Conservation (phyloP, 2,113 vertebrate genomes). For the Microcebus jonahi region DNA sequence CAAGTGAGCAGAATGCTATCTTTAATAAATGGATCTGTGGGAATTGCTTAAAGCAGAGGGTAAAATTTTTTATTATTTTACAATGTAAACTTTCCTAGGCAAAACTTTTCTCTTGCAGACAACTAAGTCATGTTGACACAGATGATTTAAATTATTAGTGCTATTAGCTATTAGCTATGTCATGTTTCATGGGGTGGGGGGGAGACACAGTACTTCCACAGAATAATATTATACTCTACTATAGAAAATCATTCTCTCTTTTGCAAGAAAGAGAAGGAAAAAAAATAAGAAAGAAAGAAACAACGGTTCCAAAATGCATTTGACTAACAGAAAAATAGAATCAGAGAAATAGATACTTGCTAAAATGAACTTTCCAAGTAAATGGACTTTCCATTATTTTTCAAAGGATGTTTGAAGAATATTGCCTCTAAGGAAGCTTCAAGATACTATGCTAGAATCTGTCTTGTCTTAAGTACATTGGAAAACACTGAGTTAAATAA, state of each 20-base stretch:
- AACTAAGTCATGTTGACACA: not conserved
- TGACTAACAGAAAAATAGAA: not conserved
- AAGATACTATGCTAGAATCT: not conserved
- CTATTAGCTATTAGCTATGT: not conserved
- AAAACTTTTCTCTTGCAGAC: not conserved
- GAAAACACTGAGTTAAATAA: constrained; percentile 10
- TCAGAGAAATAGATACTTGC: not conserved
- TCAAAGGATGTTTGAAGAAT: constrained; percentile 42
- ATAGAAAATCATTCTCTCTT: not conserved
- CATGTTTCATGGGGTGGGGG: not conserved
- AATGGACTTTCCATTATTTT: not conserved
- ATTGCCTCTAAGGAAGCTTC: not conserved
- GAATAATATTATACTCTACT: not conserved
- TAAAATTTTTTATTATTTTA: constrained; percentile 36
- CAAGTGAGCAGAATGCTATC: not conserved
- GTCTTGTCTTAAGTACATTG: not conserved
- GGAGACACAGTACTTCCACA: not conserved
- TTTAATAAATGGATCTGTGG: not conserved
- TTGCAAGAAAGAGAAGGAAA: not conserved
- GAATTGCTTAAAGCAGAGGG: not conserved
- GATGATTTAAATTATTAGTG: not conserved
- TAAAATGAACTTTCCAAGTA: not conserved
- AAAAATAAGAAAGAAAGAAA: not conserved
- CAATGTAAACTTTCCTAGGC: not conserved
- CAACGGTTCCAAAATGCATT: not conserved